Evolutionary conservation across 2,888 invertebrate species (phyloP).

Genomic region (Dryococelus australis): DNA sequence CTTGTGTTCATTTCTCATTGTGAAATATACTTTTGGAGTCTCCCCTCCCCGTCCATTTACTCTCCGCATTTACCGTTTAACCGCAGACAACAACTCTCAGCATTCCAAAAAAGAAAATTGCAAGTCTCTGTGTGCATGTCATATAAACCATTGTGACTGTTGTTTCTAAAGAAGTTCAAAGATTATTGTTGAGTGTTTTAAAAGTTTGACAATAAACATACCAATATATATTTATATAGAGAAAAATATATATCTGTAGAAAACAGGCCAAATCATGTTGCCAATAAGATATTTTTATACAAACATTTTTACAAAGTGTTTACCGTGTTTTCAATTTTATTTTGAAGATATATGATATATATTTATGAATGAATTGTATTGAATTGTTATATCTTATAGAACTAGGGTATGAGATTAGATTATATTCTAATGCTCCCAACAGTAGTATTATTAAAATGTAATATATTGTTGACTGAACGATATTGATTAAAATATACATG

Average conservation of each 20-base stretch:
- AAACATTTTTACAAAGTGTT: slow-evolving; percentile 16
- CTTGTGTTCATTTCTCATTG: not conserved
- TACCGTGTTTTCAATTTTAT: slow-evolving; percentile 9
- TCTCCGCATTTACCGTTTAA: too few species aligned
- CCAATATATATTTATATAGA: slow-evolving; percentile 16
- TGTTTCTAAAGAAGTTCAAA: not conserved
- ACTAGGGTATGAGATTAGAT: not conserved
- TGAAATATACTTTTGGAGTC: not conserved
- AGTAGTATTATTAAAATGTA: slow-evolving; percentile 16
- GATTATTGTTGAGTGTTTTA: not conserved
- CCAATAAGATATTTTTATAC: slow-evolving; percentile 21
- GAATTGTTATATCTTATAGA: slow-evolving; percentile 9
- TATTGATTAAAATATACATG: not conserved
- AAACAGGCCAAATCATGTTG: slow-evolving; percentile 29
- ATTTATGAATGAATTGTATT: slow-evolving; percentile 16
- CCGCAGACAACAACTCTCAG: not conserved
- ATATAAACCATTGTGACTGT: too few species aligned
- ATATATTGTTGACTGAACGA: not conserved
- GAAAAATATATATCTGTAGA: slow-evolving; percentile 1
- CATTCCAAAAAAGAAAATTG: not conserved
- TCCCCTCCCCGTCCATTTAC: not conserved
- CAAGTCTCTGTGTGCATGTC: not conserved
- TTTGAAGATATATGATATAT: not conserved
- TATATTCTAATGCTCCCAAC: slow-evolving; percentile 9
- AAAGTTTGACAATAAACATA: not conserved